Evolutionary conservation across 2,113 vertebrate species (phyloP).

Genomic region (Limnothrissa miodon): DNA sequence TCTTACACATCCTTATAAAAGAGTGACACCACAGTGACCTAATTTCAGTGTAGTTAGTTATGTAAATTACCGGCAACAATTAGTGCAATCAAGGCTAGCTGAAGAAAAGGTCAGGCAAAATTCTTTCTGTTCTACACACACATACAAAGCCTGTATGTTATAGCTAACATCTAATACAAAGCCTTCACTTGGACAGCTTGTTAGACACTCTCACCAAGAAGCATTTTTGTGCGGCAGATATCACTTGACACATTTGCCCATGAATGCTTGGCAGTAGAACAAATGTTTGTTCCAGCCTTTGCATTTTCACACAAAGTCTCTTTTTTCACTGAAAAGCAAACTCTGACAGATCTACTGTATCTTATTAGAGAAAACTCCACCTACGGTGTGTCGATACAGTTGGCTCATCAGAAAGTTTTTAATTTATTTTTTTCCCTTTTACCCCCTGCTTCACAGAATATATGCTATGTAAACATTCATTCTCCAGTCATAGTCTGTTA

Average conservation of each 20-base stretch:
- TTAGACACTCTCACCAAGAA: neutral
- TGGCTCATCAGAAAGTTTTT: conserved; percentile 5
- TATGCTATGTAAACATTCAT: neutral
- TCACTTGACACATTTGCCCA: neutral
- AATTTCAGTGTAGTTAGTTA: neutral
- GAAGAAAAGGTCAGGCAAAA: neutral
- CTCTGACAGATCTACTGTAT: neutral
- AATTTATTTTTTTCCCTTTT: neutral
- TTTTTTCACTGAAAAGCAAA: neutral
- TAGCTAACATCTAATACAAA: neutral
- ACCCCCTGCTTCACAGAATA: neutral
- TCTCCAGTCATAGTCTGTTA: neutral
- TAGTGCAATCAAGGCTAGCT: neutral
- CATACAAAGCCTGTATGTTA: neutral
- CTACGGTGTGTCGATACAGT: neutral
- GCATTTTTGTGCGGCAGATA: neutral
- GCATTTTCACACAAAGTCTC: neutral
- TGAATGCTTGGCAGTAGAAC: neutral
- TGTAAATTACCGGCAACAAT: neutral
- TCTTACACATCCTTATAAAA: neutral
- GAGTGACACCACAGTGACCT: neutral
- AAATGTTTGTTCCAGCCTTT: conserved; percentile 2
- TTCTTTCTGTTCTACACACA: neutral
- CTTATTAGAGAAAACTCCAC: neutral
- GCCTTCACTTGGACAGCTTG: neutral